Percentiles rank a stretch among this genome's conserved stretches.
Evolutionary conservation across 2,113 vertebrate genomes (phyloP).

Genomic region (Thinocorus orbignyianus): DNA sequence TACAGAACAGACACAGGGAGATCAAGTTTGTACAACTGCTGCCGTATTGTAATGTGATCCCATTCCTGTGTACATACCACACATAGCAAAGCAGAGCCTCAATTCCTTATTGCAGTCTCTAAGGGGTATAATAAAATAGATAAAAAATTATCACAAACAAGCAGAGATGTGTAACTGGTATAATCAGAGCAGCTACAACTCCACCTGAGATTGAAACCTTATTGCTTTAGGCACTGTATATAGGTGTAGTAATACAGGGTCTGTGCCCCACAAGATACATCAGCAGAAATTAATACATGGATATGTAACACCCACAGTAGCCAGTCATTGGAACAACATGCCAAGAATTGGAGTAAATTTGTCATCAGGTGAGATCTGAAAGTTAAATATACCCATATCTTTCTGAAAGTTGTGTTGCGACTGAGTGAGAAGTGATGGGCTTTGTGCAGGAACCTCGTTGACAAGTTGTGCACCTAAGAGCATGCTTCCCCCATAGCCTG

Average conservation of each 20-base stretch:
- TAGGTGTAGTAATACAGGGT: neutral
- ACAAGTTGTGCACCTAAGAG: neutral
- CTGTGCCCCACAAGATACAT: neutral
- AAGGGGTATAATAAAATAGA: neutral
- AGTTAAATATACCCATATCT: neutral
- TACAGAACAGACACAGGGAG: neutral
- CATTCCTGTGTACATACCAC: neutral
- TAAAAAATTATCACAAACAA: neutral
- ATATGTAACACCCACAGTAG: fast-evolving
- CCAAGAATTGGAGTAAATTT: neutral
- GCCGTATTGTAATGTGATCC: neutral
- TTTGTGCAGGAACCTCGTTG: neutral
- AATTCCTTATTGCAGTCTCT: neutral
- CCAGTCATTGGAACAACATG: neutral
- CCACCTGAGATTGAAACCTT: neutral
- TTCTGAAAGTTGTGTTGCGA: neutral
- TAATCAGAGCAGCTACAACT: neutral
- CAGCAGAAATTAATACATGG: neutral
- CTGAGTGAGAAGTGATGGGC: neutral
- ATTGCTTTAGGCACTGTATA: neutral
- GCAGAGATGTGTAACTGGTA: neutral
- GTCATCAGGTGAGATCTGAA: neutral
- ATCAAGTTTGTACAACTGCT: neutral
- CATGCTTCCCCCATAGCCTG: neutral
- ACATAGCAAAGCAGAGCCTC: neutral